A percentile compares a stretch with the other conserved stretches of the same genome.
Conservation (phyloP, 2,797 vertebrate genomes). For the Periparus ater region DNA sequence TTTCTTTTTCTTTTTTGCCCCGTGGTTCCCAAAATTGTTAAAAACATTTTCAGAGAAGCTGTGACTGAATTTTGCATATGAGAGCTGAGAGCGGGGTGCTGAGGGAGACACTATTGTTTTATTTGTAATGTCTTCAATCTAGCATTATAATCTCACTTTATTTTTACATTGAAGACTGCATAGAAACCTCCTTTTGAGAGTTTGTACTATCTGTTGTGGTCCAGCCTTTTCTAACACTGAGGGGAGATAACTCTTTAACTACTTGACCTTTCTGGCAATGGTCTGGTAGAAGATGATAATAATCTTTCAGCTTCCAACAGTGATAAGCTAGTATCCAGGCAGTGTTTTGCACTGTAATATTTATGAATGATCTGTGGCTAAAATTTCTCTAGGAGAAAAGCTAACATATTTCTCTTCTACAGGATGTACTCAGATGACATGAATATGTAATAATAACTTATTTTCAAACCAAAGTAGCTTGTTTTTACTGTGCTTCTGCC, state of each 20-base stretch:
- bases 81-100: background rate
- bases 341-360: constrained; percentile 33
- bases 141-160: background rate
- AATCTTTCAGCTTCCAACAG: constrained; percentile 54
- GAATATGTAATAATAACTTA: background rate
- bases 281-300: constrained; percentile 56
- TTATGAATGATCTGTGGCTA: constrained; percentile 30
- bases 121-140: background rate
- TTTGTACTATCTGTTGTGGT: background rate
- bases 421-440: background rate
- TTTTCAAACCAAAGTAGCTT: background rate
- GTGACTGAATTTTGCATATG: background rate
- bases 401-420: background rate
- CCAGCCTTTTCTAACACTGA: constrained; percentile 9
- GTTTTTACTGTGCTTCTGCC: background rate
- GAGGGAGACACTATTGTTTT: background rate
- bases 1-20: background rate
- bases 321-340: constrained; percentile 39
- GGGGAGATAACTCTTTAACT: constrained; percentile 17
- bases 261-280: constrained; percentile 58
- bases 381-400: constrained; percentile 14
- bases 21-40: background rate
- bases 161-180: background rate
- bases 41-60: background rate
- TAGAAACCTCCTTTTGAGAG: background rate